Evolutionary conservation across 2,888 invertebrate genomes (phyloP).

Genomic region (Dicycla oo): DNA sequence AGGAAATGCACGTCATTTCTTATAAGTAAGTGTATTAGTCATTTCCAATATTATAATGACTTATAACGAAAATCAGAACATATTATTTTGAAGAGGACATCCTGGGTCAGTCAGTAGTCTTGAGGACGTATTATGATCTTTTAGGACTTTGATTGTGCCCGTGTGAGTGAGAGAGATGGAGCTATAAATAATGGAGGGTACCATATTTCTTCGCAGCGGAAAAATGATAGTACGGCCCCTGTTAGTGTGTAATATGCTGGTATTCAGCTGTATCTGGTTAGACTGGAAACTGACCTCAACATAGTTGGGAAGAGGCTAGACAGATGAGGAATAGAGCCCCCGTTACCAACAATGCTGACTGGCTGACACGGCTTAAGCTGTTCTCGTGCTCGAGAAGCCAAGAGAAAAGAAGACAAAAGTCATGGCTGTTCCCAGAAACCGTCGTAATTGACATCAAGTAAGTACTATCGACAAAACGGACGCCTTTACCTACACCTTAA

Average conservation of each 20-base stretch:
- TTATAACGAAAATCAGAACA: neutral
- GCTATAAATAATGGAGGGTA: neutral
- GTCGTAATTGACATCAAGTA: neutral
- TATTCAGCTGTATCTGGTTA: too few species aligned
- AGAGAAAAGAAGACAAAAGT: neutral
- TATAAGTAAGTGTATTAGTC: conserved; percentile 4
- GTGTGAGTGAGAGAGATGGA: neutral
- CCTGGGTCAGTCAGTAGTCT: neutral
- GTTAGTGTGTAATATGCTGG: too few species aligned
- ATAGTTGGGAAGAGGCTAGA: too few species aligned
- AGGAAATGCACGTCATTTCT: conserved; percentile 24
- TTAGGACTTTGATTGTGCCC: too few species aligned
- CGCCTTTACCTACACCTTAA: too few species aligned
- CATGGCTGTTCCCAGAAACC: neutral
- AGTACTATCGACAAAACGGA: too few species aligned
- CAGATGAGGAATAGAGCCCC: too few species aligned
- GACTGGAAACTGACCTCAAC: too few species aligned
- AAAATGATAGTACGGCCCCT: neutral
- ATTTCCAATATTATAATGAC: neutral
- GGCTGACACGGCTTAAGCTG: neutral
- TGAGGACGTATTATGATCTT: neutral
- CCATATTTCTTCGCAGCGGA: neutral
- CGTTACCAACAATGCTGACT: neutral
- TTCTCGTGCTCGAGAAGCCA: neutral
- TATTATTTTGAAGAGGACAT: neutral